These are phyloP conservation scores for Orthonyx spaldingii DNA, from an alignment of 2,113 vertebrate species.

Conservation along the genomic window DNA sequence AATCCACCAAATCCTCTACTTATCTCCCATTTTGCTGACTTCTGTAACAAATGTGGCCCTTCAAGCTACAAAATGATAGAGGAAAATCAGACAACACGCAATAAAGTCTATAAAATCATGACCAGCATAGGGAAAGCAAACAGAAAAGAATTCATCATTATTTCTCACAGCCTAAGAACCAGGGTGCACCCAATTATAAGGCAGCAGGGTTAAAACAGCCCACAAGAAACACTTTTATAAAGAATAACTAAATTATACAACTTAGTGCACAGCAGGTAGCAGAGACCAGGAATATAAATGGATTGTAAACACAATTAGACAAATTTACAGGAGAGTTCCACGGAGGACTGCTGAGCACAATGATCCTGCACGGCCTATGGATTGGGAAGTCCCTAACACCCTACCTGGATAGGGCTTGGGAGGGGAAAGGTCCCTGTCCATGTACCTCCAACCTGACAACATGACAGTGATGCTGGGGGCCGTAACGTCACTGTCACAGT, in stretches of 20 bases:
- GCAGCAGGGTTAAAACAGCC: conserved; percentile 15
- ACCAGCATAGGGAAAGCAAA: conserved; percentile 34
- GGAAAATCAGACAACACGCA: conserved; percentile 37
- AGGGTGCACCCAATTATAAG: neutral
- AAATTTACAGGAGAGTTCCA: neutral
- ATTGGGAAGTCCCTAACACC: neutral
- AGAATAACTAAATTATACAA: conserved; percentile 43
- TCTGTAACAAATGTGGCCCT: conserved; percentile 16
- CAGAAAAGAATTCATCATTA: conserved; percentile 24
- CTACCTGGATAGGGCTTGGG: neutral
- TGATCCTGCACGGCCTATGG: fast-evolving
- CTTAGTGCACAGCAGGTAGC: conserved; percentile 27
- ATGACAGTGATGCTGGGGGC: fast-evolving
- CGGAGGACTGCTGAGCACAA: fast-evolving
- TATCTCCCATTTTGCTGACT: conserved; percentile 9
- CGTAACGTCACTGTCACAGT: fast-evolving
- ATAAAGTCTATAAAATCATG: conserved; percentile 31
- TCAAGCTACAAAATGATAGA: conserved; percentile 29
- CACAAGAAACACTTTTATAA: conserved; percentile 21
- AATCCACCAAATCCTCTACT: conserved; percentile 20
- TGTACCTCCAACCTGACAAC: fast-evolving
- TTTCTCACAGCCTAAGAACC: neutral
- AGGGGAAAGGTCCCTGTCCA: neutral
- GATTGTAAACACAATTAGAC: neutral
- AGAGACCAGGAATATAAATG: neutral